A percentile compares a stretch with the other conserved stretches of the same genome.
phyloP scores from a whole-genome alignment of 2,797 vertebrate genomes.

The Onychomys leucogaster region DNA sequence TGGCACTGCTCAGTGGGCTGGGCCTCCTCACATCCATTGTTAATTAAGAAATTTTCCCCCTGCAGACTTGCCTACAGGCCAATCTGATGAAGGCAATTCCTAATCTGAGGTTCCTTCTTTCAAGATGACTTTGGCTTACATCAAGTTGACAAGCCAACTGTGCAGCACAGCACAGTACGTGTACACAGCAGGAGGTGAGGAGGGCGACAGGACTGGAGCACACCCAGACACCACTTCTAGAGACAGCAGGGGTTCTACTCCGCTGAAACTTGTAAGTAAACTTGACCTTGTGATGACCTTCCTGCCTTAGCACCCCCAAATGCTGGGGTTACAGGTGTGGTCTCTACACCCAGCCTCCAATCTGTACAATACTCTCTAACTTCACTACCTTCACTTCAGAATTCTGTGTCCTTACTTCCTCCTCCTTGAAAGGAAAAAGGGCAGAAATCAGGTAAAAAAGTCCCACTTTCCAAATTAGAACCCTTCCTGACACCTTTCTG shows the following conservation, averaged over 20 bases:
- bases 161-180: background rate
- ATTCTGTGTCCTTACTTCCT: background rate
- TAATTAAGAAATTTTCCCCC: background rate
- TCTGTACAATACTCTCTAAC: background rate
- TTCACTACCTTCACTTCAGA: background rate
- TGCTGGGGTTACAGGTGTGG: background rate
- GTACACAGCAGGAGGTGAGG: background rate
- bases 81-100: background rate
- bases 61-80: background rate
- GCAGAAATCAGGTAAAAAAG: background rate
- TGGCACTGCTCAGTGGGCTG: background rate
- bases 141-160: background rate
- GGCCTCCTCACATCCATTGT: background rate
- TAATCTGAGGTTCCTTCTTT: background rate
- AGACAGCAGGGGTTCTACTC: background rate
- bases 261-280: background rate
- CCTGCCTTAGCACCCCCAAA: background rate
- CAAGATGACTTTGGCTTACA: background rate
- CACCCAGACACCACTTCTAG: background rate
- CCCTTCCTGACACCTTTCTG: background rate
- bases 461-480: background rate
- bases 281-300: background rate
- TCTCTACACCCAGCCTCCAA: background rate
- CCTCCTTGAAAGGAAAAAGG: background rate
- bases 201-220: background rate